These are phyloP conservation scores for Drosophila meridiana DNA, from an alignment of 2,888 invertebrate species.

Conservation along the genomic window DNA sequence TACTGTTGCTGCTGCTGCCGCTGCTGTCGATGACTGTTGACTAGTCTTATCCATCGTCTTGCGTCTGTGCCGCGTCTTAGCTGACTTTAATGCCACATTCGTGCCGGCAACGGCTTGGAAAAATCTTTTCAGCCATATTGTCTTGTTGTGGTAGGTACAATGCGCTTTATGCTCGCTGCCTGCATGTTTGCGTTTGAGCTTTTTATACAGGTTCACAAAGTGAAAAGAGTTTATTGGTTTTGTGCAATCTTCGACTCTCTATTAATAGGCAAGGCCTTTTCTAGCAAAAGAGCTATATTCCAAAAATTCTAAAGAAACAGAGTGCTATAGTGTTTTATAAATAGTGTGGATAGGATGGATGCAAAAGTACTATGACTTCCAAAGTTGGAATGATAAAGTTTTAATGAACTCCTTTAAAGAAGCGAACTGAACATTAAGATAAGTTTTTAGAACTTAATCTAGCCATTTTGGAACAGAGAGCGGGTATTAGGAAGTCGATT, in stretches of 20 bases:
- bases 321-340: no score
- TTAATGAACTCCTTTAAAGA: background rate
- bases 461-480: background rate
- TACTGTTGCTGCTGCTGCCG: slow-evolving; percentile 27
- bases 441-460: background rate
- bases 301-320: no score
- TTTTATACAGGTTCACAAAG: background rate
- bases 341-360: no score
- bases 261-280: no score
- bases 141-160: slow-evolving; percentile 33
- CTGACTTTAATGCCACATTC: slow-evolving; percentile 77
- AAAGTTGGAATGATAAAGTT: background rate
- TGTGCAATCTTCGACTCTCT: background rate
- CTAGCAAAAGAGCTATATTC: no score
- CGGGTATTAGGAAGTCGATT: background rate
- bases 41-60: slow-evolving; percentile 58
- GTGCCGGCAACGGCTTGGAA: slow-evolving; percentile 56
- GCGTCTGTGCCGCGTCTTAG: slow-evolving; percentile 47
- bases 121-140: slow-evolving; percentile 28
- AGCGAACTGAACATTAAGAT: background rate
- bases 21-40: slow-evolving; percentile 42
- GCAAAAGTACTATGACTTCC: no score
- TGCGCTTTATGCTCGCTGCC: slow-evolving; percentile 26
- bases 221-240: background rate
- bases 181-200: slow-evolving; percentile 14